Evolutionary conservation across 2,888 invertebrate species (phyloP).

Genomic region (Microctonus brassicae): DNA sequence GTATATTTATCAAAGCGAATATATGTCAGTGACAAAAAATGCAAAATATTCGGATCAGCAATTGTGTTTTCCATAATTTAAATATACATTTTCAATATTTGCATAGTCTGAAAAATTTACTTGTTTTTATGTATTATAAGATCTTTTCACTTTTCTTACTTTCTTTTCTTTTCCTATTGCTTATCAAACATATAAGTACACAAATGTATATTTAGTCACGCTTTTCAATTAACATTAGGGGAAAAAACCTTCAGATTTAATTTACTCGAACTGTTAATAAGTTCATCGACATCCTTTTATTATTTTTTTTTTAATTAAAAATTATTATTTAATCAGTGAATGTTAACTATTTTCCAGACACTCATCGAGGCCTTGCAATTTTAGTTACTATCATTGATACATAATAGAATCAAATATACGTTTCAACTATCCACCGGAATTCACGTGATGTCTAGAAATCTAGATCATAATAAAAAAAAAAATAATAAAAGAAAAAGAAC

Average conservation of each 20-base stretch:
- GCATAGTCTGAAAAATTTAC: no score
- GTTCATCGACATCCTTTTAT: background rate
- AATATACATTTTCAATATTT: no score
- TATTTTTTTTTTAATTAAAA: background rate
- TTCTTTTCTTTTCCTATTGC: background rate
- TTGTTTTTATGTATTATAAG: no score
- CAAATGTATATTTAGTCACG: background rate
- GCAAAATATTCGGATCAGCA: conserved; percentile 5
- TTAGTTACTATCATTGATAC: background rate
- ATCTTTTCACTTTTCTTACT: background rate
- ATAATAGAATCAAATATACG: background rate
- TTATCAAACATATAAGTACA: no score
- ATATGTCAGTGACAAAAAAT: conserved; percentile 28
- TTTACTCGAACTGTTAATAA: background rate
- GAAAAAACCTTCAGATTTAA: conserved; percentile 5
- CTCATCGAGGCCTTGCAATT: background rate
- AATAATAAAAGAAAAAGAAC: background rate
- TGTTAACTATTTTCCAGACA: background rate
- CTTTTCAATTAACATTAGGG: background rate
- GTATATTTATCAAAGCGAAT: conserved; percentile 29
- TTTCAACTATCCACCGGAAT: background rate
- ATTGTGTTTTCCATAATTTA: no score
- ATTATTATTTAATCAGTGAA: background rate
- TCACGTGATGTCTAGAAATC: background rate
- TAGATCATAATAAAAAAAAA: background rate